A percentile compares a stretch with the other conserved stretches of the same genome.
Conservation (phyloP, 2,113 vertebrate genomes). For the Oryzias javanicus region DNA sequence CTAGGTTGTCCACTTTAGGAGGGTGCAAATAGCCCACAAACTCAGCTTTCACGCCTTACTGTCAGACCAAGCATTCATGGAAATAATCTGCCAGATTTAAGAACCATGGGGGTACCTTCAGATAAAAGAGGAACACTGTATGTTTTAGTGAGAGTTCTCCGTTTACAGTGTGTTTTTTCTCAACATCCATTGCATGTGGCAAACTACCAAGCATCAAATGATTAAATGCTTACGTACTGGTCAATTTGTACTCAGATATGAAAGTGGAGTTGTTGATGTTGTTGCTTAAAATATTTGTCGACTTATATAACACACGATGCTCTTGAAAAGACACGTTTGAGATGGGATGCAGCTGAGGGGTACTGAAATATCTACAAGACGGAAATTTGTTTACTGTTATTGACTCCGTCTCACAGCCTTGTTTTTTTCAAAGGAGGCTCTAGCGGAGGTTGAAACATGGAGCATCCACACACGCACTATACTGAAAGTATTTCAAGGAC, state of each 20-base stretch:
- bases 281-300: conserved; percentile 45
- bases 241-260: conserved; percentile 43
- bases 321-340: conserved; percentile 35
- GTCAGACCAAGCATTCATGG: conserved; percentile 41
- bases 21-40: conserved; percentile 23
- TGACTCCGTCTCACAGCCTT: not conserved
- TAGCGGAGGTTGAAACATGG: conserved; percentile 5
- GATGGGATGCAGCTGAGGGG: conserved; percentile 26
- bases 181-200: conserved; percentile 46
- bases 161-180: conserved; percentile 29
- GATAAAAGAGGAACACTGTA: conserved; percentile 17
- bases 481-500: conserved; percentile 22
- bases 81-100: conserved; percentile 36
- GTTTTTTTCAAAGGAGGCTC: not conserved
- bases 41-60: conserved; percentile 34
- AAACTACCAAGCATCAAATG: conserved; percentile 38
- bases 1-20: too few relatives aligned
- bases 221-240: conserved; percentile 35
- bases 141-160: conserved; percentile 21
- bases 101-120: conserved; percentile 16
- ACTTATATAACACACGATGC: conserved; percentile 29
- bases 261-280: conserved; percentile 48
- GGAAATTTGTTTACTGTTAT: conserved; percentile 32
- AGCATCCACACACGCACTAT: conserved; percentile 14
- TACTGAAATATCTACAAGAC: conserved; percentile 28